These are phyloP conservation scores for Nymphalis io DNA, from an alignment of 1,140 invertebrate genomes.

Conservation along the genomic window DNA sequence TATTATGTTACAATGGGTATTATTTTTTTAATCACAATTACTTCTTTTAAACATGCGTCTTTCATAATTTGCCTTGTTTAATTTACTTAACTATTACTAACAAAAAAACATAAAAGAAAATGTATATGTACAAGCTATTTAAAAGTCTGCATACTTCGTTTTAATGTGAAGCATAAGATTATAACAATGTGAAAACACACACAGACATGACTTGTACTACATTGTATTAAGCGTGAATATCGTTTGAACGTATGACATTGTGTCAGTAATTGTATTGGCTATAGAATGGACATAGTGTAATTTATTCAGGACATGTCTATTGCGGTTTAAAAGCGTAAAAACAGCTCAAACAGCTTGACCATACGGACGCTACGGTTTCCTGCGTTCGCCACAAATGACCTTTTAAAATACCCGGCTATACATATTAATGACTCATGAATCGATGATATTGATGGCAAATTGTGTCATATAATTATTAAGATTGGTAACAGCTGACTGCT, in stretches of 20 bases:
- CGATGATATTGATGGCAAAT: conserved; percentile 21
- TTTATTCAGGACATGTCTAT: conserved; percentile 32
- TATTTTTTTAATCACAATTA: conserved; percentile 12
- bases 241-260: conserved; percentile 12
- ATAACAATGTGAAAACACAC: background rate
- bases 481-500: conserved; percentile 12
- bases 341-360: conserved; percentile 54
- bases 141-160: conserved; percentile 7
- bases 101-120: conserved; percentile 26
- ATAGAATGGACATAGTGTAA: conserved; percentile 30
- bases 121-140: conserved; percentile 11
- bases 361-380: conserved; percentile 61
- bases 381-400: conserved; percentile 65
- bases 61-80: conserved; percentile 21
- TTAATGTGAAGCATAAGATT: background rate
- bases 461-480: conserved; percentile 22
- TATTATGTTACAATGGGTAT: background rate
- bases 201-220: background rate
- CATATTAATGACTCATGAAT: conserved; percentile 46
- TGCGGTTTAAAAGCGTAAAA: conserved; percentile 43
- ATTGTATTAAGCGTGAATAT: conserved; percentile 13
- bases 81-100: conserved; percentile 22
- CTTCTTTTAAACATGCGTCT: conserved; percentile 1
- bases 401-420: conserved; percentile 62
- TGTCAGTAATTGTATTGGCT: conserved; percentile 22